Evolutionary conservation across 2,113 vertebrate species (phyloP).

Genomic region (Lontra canadensis): DNA sequence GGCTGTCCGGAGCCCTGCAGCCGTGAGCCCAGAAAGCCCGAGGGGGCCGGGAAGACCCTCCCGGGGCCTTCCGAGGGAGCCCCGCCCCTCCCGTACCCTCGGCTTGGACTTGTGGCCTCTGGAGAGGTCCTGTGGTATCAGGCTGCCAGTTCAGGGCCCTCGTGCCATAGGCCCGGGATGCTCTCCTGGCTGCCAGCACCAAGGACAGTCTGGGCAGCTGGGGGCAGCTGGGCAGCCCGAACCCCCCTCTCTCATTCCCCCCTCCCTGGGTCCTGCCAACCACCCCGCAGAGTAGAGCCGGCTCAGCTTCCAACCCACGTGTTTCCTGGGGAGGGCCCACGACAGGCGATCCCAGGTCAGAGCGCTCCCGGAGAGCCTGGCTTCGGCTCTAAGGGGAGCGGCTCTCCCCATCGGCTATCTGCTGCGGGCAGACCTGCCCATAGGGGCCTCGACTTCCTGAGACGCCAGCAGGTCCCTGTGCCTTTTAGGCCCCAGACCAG

Average conservation of each 20-base stretch:
- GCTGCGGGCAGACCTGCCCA: background rate
- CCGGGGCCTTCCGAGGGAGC: background rate
- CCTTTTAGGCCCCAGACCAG: background rate
- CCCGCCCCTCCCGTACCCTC: fast-evolving
- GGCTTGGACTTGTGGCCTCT: no score
- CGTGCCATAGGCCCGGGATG: background rate
- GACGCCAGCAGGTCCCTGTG: background rate
- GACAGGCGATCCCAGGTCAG: background rate
- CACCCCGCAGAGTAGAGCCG: no score
- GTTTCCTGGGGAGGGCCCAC: background rate
- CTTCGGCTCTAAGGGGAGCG: background rate
- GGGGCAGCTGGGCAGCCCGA: background rate
- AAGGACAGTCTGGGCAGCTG: background rate
- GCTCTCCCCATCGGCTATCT: background rate
- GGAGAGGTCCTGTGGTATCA: no score
- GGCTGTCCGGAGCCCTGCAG: background rate
- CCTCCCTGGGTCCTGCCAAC: background rate
- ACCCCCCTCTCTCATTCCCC: no score
- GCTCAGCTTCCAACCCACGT: background rate
- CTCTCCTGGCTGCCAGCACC: no score
- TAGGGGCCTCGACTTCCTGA: background rate
- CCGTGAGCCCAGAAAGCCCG: background rate
- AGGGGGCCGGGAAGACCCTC: background rate
- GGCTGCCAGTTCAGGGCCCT: background rate
- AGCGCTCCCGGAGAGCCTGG: background rate